Conservation (phyloP, 2,113 vertebrate species). For the Hippocampus mohnikei region DNA sequence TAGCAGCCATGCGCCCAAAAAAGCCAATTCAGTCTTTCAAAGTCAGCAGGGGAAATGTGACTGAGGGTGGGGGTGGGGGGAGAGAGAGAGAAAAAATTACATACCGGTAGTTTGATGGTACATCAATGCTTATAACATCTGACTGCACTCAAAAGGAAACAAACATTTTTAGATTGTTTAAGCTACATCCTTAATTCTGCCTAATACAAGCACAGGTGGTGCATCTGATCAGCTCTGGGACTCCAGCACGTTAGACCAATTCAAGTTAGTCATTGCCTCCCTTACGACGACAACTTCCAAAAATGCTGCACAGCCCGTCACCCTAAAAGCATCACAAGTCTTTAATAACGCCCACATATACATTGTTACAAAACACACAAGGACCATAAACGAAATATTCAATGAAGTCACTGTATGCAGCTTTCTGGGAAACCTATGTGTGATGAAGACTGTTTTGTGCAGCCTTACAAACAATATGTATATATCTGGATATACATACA, state of each 20-base stretch:
- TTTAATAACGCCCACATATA: constrained; percentile 48
- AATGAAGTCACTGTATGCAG: constrained; percentile 39
- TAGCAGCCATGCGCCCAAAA: constrained; percentile 56
- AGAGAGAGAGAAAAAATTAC: constrained; percentile 20
- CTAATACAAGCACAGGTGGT: constrained; percentile 44
- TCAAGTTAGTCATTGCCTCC: constrained; percentile 28
- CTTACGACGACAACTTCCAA: constrained; percentile 33
- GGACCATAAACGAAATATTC: constrained; percentile 40
- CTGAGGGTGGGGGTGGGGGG: constrained; percentile 31
- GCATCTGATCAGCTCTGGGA: constrained; percentile 37
- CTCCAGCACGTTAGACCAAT: constrained; percentile 34
- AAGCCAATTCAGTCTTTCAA: constrained; percentile 43
- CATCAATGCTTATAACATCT: constrained; percentile 38
- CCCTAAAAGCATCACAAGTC: constrained; percentile 26
- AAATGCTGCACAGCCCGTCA: constrained; percentile 12
- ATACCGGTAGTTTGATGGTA: constrained; percentile 26
- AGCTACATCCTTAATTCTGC: constrained; percentile 36
- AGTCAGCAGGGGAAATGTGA: constrained; percentile 42
- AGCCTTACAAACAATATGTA: constrained; percentile 59
- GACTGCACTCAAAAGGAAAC: constrained; percentile 47
- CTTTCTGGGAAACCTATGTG: constrained; percentile 47
- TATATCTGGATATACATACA: constrained; percentile 62
- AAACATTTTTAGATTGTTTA: constrained; percentile 54
- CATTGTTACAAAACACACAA: constrained; percentile 48
- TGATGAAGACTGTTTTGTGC: constrained; percentile 46